These are phyloP conservation scores for Merodon equestris DNA, from an alignment of 2,888 invertebrate species.

Conservation along the genomic window DNA sequence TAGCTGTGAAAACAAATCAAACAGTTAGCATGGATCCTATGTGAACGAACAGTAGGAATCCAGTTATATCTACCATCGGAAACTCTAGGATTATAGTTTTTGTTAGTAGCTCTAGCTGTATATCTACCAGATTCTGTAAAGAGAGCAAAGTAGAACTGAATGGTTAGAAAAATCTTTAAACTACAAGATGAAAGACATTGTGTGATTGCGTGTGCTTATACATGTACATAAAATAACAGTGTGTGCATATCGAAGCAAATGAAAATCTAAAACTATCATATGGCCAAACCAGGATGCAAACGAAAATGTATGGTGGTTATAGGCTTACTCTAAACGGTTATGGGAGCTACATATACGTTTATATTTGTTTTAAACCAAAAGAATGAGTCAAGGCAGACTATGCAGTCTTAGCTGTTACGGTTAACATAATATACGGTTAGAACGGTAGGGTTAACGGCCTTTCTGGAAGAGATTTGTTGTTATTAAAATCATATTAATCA, in stretches of 20 bases:
- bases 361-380: slow-evolving; percentile 18
- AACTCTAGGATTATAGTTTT: slow-evolving; percentile 17
- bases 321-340: slow-evolving; percentile 52
- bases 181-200: slow-evolving; percentile 19
- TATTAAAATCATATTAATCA: slow-evolving; percentile 54
- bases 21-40: slow-evolving; percentile 8
- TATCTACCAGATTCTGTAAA: slow-evolving; percentile 55
- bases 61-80: slow-evolving; percentile 32
- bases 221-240: slow-evolving; percentile 4
- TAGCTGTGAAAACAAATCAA: slow-evolving; percentile 30
- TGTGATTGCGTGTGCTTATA: slow-evolving; percentile 37
- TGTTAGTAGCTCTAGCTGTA: slow-evolving; percentile 2
- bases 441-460: slow-evolving; percentile 66
- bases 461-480: slow-evolving; percentile 67
- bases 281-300: slow-evolving; percentile 34
- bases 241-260: slow-evolving; percentile 53
- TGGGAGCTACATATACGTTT: slow-evolving; percentile 33
- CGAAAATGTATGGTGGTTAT: slow-evolving; percentile 15
- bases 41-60: too few species aligned
- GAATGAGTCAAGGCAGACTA: slow-evolving; percentile 44
- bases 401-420: slow-evolving; percentile 67
- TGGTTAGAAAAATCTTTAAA: slow-evolving; percentile 15
- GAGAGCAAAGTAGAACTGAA: slow-evolving; percentile 12
- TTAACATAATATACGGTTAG: slow-evolving; percentile 68
- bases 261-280: slow-evolving; percentile 47